A percentile compares a stretch with the other conserved stretches of the same genome.
These are phyloP conservation scores for Pipistrellus pipistrellus DNA, from an alignment of 2,797 vertebrate species.

Conservation along the genomic window DNA sequence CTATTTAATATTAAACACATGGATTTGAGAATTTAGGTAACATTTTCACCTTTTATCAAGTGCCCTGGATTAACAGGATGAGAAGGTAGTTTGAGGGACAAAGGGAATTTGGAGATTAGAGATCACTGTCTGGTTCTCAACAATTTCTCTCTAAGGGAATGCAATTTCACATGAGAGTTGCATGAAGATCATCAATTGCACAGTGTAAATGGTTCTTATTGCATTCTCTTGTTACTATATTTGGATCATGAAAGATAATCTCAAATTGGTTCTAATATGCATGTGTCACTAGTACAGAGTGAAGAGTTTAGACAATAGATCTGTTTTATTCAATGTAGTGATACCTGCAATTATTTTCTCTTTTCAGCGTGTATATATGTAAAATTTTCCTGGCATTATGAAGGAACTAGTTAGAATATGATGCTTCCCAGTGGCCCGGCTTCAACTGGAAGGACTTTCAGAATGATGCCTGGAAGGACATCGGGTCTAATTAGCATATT, in stretches of 20 bases:
- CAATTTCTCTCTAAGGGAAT: neutral
- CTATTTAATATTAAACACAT: conserved; percentile 56
- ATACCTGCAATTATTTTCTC: conserved; percentile 5
- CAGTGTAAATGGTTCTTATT: neutral
- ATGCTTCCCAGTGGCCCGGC: neutral
- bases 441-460: too few relatives aligned
- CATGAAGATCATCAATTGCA: neutral
- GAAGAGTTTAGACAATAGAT: neutral
- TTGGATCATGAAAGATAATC: neutral
- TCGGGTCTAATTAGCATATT: too few relatives aligned
- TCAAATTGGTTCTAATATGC: conserved; percentile 37
- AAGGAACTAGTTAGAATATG: neutral
- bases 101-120: conserved; percentile 42
- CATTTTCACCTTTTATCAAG: neutral
- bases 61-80: conserved; percentile 1
- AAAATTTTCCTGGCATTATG: conserved; percentile 20
- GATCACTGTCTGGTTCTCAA: neutral
- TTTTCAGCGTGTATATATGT: conserved; percentile 20
- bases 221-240: conserved; percentile 42
- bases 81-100: conserved; percentile 27
- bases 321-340: conserved; percentile 10
- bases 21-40: neutral
- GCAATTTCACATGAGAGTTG: neutral
- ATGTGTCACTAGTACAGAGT: neutral
- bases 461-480: too few relatives aligned